phyloP scores from a whole-genome alignment of 2,113 vertebrate genomes.

The Echinops telfairi region DNA sequence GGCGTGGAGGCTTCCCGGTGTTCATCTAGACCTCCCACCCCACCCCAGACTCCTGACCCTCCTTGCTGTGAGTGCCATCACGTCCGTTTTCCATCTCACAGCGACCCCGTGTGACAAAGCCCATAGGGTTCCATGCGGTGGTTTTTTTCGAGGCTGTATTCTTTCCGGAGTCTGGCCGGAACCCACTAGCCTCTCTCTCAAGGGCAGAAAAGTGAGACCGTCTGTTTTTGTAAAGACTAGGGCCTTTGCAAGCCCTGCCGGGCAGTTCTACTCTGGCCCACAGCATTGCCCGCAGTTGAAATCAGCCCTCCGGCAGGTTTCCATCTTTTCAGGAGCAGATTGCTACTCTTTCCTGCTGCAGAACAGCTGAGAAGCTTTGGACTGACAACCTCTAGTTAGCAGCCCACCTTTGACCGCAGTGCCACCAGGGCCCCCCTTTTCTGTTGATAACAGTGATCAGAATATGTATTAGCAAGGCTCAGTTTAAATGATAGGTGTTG shows the following conservation, averaged over 20 bases:
- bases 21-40: neutral
- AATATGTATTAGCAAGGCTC: constrained; percentile 51
- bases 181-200: too few relatives aligned
- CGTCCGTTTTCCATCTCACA: neutral
- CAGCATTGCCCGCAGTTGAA: too few relatives aligned
- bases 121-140: neutral
- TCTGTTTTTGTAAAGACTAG: too few relatives aligned
- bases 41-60: too few relatives aligned
- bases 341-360: neutral
- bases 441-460: constrained; percentile 23
- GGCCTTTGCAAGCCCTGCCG: too few relatives aligned
- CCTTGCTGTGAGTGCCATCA: too few relatives aligned
- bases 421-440: neutral
- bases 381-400: neutral
- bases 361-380: neutral
- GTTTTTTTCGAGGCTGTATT: neutral
- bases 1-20: neutral
- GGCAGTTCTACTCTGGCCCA: too few relatives aligned
- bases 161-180: neutral
- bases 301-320: too few relatives aligned
- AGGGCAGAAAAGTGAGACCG: too few relatives aligned
- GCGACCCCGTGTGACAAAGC: neutral
- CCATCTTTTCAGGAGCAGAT: neutral
- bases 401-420: neutral
- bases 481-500: constrained; percentile 63